Evolutionary conservation across 2,888 invertebrate species (phyloP), one percentile per base, ranked within the genome.

Genomic region (Pegoplata infirma): DNA sequence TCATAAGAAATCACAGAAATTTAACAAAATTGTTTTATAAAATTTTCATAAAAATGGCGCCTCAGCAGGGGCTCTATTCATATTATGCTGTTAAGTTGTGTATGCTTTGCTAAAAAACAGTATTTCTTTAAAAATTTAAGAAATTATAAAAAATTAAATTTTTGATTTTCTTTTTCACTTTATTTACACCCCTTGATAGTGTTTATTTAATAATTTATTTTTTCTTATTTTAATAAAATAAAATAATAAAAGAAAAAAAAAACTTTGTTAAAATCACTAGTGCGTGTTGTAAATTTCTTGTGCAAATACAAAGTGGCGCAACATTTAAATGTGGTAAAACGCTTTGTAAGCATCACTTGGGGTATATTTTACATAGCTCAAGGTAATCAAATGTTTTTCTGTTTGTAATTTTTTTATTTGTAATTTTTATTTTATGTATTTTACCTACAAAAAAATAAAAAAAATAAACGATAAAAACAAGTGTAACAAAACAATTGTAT

Each of bases 321-420:
- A 72, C 53, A 72, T 67, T 67, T 61, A 72, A 77, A 72, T 72
- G 66, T 78, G 74, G 49, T 40, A 51, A 14, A 36, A 19, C 14
- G 17, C 36, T 10, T 32, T 14, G 28, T 16, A 16, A 14, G 47
- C 25, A 12, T 19, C 12, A n/a, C 46, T 49, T 23, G 28, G 46
- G 16, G 17, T 14, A 19, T 44, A 28, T 72, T 72, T 5, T 51
- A 64, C 66, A 53, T 61, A 72, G 71, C 61, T 67, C 36, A 67
- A 71, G 77, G 74, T 77, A 77, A 80, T 78, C 72, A 76, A 80
- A 80, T 40, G 36, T 40, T 40, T 40, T 40, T 21, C 19, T 19
- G 49, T 49, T 21, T 6, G 12, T 21, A 49, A 19, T 53, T 5
- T 16, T 14, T 56, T 4, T 40, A 40, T n/a, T 40, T 40, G 14